Base-by-base conservation (phyloP, 2,888 invertebrate species). In the Chaitophorus viminalis region DNA sequence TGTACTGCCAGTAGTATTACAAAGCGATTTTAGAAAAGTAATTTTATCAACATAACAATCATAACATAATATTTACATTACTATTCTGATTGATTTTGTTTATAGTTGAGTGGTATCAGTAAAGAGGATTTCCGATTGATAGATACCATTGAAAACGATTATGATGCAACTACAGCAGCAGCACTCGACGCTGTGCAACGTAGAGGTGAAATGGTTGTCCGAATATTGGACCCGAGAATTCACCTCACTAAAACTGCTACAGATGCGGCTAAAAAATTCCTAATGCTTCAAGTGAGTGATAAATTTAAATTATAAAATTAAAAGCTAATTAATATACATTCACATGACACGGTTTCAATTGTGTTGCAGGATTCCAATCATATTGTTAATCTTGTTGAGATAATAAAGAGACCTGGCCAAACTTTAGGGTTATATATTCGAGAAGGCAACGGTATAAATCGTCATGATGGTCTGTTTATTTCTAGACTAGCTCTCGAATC, bases 381-480 rank as follows among this genome's bases (percentile, higher is more conserved):
- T 91, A 94, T 95, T 90, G 96, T 97, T 89, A 94, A 96, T 92
- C 94, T 98, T 91, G 98, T 99, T 90, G 99, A 99, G 93, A 99
- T 99, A 91, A 98, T 99, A 90, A 99, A 99, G 92, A 94, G 99
- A 90, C 99, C 99, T 0, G 99, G 99, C 25, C 99, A 99, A 92
- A 99, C 99, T 46, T 93, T 99, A 89, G 99, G 99, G 75, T 94
- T 99, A 89, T 99, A 99, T 92, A 99, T 99, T 91, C 94, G 99
- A 72, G 99, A 99, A 91, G 94, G 99, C n/a, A 99, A 99, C 91
- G 99, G 99, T n/a, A 94, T 96, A 86, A 97, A 98, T 91, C 94
- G 98, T 89, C 95, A 95, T 78, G 98, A 98, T 91, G 99, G 99
- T 77, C 99, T 99, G 89, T 99, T 99, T 93, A 99, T 99, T 92